phyloP scores from a whole-genome alignment of 2,888 invertebrate species.

The Dolomedes plantarius region DNA sequence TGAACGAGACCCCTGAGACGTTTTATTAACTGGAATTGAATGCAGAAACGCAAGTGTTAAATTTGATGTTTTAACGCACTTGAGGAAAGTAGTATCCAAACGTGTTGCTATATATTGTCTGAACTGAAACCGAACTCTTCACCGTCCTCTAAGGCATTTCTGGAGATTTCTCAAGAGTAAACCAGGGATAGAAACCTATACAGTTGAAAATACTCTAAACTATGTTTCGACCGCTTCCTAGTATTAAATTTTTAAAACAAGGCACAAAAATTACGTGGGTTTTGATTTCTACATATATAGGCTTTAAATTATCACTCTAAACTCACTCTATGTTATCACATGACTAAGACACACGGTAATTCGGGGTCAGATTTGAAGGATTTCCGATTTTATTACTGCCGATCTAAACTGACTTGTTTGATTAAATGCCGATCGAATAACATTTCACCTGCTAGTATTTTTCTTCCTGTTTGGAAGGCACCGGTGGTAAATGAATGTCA shows the following conservation, averaged over 20 bases:
- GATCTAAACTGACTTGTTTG: background rate
- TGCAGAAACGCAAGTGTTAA: too few species aligned
- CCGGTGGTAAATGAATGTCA: background rate
- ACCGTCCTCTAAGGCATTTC: constrained; percentile 59
- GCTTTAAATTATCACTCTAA: constrained; percentile 66
- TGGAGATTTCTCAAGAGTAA: constrained; percentile 53
- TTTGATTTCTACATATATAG: constrained; percentile 66
- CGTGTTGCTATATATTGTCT: background rate
- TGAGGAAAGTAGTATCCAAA: background rate
- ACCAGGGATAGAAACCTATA: constrained; percentile 62
- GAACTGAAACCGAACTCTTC: constrained; percentile 6
- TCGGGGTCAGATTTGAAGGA: constrained; percentile 30
- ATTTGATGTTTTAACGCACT: too few species aligned
- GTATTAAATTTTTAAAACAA: constrained; percentile 55
- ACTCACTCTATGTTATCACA: constrained; percentile 59
- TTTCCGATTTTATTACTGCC: background rate
- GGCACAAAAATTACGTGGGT: constrained; percentile 66
- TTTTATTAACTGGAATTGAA: too few species aligned
- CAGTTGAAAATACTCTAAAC: constrained; percentile 48
- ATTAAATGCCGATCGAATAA: background rate
- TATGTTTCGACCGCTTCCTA: constrained; percentile 25
- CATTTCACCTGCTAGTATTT: background rate
- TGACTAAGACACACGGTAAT: constrained; percentile 57
- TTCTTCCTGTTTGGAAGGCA: constrained; percentile 8
- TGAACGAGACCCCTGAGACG: too few species aligned